Evolutionary conservation across 1,140 invertebrate species (phyloP).

Genomic region (Drosophila setifemur): DNA sequence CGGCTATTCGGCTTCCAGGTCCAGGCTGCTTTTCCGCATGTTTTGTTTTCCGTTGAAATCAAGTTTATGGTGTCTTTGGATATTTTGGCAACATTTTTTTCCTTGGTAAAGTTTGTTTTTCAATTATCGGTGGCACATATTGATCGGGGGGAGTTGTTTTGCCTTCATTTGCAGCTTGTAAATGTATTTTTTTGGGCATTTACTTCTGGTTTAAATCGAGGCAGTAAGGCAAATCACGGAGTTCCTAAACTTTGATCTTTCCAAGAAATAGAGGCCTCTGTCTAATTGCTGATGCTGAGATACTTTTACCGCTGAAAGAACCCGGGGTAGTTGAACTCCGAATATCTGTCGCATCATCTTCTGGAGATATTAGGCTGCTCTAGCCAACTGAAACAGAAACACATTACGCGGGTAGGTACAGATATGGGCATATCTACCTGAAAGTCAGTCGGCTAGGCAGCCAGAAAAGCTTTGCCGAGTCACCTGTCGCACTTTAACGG

Average conservation of each 20-base stretch:
- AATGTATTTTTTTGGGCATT: constrained; percentile 18
- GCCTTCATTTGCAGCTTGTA: constrained; percentile 28
- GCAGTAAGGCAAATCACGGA: constrained; percentile 6
- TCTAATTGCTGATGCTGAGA: constrained; percentile 2
- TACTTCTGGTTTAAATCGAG: constrained; percentile 20
- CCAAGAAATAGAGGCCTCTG: neutral
- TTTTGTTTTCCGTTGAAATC: constrained; percentile 42
- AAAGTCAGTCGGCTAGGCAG: constrained; percentile 25
- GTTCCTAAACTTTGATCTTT: constrained; percentile 26
- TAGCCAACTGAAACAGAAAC: constrained; percentile 36
- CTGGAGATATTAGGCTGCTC: constrained; percentile 52
- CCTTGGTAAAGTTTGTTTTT: constrained; percentile 55
- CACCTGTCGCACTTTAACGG: constrained; percentile 63
- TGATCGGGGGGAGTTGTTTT: constrained; percentile 41
- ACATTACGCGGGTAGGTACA: constrained; percentile 20
- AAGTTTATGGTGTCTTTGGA: constrained; percentile 28
- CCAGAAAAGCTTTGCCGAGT: constrained; percentile 51
- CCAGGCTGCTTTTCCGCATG: constrained; percentile 75
- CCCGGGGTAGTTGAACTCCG: constrained; percentile 44
- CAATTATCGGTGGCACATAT: constrained; percentile 47
- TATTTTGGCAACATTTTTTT: constrained; percentile 42
- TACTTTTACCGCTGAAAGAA: constrained; percentile 14
- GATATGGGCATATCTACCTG: constrained; percentile 3
- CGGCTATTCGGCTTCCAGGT: constrained; percentile 61
- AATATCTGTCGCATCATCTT: constrained; percentile 74